Evolutionary conservation across 2,797 vertebrate genomes (phyloP), one percentile per base, ranked within the genome.

Genomic region (Heterohyrax brucei): DNA sequence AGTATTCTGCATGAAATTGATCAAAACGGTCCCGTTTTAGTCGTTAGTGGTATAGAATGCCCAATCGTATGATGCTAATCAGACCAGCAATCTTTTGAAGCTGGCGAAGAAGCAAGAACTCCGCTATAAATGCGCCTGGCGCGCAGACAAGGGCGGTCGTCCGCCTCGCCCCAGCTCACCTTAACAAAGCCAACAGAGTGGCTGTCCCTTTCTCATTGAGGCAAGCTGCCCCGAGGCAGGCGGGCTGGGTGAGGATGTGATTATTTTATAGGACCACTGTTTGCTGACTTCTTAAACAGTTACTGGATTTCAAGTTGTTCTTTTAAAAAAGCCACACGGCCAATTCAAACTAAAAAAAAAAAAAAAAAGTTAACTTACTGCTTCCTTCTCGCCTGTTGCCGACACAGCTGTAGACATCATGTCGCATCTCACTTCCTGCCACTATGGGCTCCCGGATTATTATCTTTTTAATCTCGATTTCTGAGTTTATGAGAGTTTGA

Each of bases 401-500:
- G 77, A 59, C 76, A 9, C 73, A 88, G 1, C 50, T 46, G 5
- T 3, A 7, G 46, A 56, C n/a, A 64, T 75, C 80, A 56, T 3
- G 86, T 28, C 3, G 48, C 19, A 68, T 66, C 68, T 62, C 1
- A 44, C 78, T 96, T 81, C 87, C 93, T 84, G 61, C 33, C 56
- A 21, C 53, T 93, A 26, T 80, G 87, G 81, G 56, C 81, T 95
- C 89, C 96, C 68, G 92, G 75, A 75, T 93, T 80, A 76, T 79
- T n/a, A n/a, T 64, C 87, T 95, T 89, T 66, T 8, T 46, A 76
- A 76, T 78, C 18, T 61, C 22, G 95, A 8, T n/a, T 88, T 50
- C 24, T 16, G 93, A 85, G 56, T 82, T 95, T 95, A 75, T 56
- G 89, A 46, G 53, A 53, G 10, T 72, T 66, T 82, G 66, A 91